Conservation (phyloP, 2,888 invertebrate species). For the Cylindroiulus punctatus region DNA sequence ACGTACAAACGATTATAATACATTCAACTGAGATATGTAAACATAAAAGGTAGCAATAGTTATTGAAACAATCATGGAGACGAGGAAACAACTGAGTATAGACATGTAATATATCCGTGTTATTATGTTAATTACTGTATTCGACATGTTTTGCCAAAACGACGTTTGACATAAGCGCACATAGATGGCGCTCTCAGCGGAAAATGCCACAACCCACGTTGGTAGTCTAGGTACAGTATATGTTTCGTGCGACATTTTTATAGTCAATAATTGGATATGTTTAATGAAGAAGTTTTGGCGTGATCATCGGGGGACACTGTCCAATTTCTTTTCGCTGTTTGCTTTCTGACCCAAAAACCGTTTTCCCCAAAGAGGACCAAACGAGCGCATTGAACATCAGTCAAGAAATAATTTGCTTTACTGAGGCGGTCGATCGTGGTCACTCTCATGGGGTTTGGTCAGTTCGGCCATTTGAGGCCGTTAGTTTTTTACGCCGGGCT, state of each 20-base stretch:
- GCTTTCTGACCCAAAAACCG: constrained; percentile 8
- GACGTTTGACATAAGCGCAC: not conserved
- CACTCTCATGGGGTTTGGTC: constrained; percentile 20
- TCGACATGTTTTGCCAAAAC: too few species aligned
- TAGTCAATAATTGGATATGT: constrained; percentile 34
- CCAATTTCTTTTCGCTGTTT: constrained; percentile 11
- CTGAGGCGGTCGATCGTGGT: constrained; percentile 22
- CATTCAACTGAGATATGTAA: too few species aligned
- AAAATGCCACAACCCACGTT: not conserved
- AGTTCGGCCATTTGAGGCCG: constrained; percentile 29
- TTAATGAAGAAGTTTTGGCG: constrained; percentile 37
- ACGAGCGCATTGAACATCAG: constrained; percentile 34
- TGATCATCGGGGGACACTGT: not conserved
- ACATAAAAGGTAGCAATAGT: too few species aligned
- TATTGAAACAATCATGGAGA: too few species aligned
- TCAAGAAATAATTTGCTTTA: constrained; percentile 42
- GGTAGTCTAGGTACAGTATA: not conserved
- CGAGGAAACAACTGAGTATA: too few species aligned
- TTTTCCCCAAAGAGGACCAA: constrained; percentile 31
- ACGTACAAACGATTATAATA: too few species aligned
- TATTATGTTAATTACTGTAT: too few species aligned
- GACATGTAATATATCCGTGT: too few species aligned
- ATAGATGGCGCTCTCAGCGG: not conserved
- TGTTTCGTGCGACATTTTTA: not conserved
- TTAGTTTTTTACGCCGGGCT: constrained; percentile 26